These are phyloP conservation scores for Pseudococcus viburni DNA, from an alignment of 2,888 invertebrate genomes.

Conservation along the genomic window DNA sequence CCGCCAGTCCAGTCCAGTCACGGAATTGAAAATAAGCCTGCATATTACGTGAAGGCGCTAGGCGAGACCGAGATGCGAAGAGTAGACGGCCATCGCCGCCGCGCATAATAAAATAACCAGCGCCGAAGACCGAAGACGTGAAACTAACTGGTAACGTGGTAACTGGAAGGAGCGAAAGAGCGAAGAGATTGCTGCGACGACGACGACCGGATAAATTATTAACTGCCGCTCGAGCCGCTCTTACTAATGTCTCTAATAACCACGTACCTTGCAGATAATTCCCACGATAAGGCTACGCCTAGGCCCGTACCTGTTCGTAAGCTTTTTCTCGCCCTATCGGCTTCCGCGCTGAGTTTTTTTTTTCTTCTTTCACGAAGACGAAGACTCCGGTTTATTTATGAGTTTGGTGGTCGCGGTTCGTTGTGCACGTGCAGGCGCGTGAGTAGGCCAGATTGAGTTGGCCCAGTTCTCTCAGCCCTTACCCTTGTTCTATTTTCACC, in stretches of 20 bases:
- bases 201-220: slow-evolving; percentile 63
- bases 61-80: neutral
- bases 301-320: neutral
- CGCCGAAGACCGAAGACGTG: neutral
- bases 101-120: slow-evolving; percentile 26
- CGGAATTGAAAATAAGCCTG: slow-evolving; percentile 36
- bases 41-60: neutral
- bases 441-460: neutral
- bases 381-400: neutral
- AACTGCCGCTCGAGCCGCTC: slow-evolving; percentile 60
- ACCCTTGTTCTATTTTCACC: neutral
- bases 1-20: neutral
- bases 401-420: neutral
- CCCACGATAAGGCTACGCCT: slow-evolving; percentile 43
- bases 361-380: neutral
- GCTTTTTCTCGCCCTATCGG: slow-evolving; percentile 19
- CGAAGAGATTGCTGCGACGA: neutral
- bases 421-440: too few relatives aligned
- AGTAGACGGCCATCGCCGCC: neutral
- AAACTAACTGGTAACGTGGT: too few relatives aligned
- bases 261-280: slow-evolving; percentile 26
- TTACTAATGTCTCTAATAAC: slow-evolving; percentile 48
- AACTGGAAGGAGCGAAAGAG: neutral
- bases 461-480: neutral
- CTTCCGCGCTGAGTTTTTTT: slow-evolving; percentile 16